These are phyloP conservation scores for Myodes glareolus DNA, from an alignment of 2,113 vertebrate species.

Conservation along the genomic window DNA sequence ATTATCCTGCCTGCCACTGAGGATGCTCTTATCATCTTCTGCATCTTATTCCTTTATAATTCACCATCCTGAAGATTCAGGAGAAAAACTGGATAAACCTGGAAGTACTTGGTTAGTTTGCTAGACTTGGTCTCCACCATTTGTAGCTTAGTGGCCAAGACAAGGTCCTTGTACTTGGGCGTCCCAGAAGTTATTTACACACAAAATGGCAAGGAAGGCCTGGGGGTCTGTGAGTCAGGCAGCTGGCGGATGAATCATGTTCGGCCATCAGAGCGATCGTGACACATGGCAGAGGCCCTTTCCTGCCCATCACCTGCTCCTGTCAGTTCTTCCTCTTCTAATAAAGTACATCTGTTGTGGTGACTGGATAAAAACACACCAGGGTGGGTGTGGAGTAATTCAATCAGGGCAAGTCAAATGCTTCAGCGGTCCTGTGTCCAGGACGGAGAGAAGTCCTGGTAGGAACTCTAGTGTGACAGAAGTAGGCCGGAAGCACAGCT, in stretches of 20 bases:
- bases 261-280: not conserved
- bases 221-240: not conserved
- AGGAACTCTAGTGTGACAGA: constrained; percentile 21
- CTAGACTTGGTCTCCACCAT: not conserved
- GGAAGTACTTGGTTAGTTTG: not conserved
- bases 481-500: not conserved
- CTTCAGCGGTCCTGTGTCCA: constrained; percentile 1
- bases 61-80: not conserved
- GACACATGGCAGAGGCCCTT: not conserved
- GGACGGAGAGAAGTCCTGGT: constrained; percentile 6
- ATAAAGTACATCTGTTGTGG: constrained; percentile 73
- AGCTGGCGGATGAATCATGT: constrained; percentile 51
- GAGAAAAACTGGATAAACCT: not conserved
- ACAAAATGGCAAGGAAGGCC: constrained; percentile 27
- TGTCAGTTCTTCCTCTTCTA: constrained; percentile 71
- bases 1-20: not conserved
- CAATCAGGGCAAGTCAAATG: constrained; percentile 52
- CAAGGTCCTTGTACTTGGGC: not conserved
- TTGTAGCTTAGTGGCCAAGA: not conserved
- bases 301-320: constrained; percentile 71
- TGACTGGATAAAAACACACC: constrained; percentile 71
- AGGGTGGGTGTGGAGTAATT: constrained; percentile 61
- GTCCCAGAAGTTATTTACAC: constrained; percentile 39
- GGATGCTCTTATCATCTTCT: not conserved
- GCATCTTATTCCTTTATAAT: not conserved